phyloP scores from a whole-genome alignment of 2,113 vertebrate species.

The Furnarius figulus region DNA sequence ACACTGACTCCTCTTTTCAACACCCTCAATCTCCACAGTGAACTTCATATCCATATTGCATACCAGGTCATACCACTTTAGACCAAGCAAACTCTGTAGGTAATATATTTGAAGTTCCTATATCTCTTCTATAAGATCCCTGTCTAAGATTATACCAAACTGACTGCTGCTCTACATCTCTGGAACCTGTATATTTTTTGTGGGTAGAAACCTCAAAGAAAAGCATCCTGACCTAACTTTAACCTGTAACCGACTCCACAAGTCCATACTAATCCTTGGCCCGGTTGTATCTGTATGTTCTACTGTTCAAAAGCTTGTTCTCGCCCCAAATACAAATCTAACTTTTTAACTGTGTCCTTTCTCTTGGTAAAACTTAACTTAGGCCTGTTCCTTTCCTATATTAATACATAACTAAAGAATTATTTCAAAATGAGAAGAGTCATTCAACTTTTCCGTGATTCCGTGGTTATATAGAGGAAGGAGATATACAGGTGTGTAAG shows the following conservation, averaged over 20 bases:
- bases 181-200: background rate
- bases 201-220: background rate
- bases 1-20: background rate
- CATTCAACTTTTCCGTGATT: background rate
- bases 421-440: background rate
- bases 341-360: background rate
- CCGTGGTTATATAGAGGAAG: background rate
- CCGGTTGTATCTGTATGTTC: background rate
- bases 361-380: background rate
- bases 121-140: background rate
- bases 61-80: background rate
- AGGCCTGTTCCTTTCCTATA: background rate
- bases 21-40: background rate
- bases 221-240: background rate
- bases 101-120: background rate
- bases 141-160: background rate
- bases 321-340: background rate
- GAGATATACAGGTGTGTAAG: background rate
- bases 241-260: background rate
- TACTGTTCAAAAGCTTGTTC: background rate
- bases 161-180: background rate
- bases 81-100: background rate
- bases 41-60: background rate
- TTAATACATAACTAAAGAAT: background rate
- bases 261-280: background rate